These are phyloP conservation scores for Carlito syrichta DNA, from an alignment of 2,113 vertebrate genomes.

Conservation along the genomic window DNA sequence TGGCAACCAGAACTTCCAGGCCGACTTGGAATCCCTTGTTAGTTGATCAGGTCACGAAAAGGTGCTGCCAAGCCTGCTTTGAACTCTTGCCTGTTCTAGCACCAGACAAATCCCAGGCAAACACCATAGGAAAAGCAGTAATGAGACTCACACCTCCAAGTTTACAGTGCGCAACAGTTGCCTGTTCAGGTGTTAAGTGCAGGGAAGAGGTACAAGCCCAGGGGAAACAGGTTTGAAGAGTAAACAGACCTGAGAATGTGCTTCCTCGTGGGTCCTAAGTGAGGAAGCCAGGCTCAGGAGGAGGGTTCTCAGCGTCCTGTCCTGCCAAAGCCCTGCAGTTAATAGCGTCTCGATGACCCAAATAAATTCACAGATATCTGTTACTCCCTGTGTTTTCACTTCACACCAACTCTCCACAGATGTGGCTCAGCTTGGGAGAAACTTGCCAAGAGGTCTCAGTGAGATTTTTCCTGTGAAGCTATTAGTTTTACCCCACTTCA, in stretches of 20 bases:
- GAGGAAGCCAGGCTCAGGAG: neutral
- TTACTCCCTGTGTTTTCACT: conserved; percentile 48
- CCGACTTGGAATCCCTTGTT: conserved; percentile 35
- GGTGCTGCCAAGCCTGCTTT: conserved; percentile 28
- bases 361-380: conserved; percentile 54
- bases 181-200: conserved; percentile 33
- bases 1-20: conserved; percentile 1
- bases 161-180: neutral
- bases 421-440: neutral
- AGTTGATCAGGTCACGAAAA: conserved; percentile 57
- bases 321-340: neutral
- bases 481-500: conserved; percentile 30
- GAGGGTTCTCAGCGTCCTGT: neutral
- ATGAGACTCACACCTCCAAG: conserved; percentile 59
- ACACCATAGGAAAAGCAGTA: neutral
- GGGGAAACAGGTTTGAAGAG: neutral
- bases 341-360: conserved; percentile 47
- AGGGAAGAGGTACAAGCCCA: neutral
- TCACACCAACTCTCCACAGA: conserved; percentile 42
- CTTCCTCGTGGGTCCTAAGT: conserved; percentile 19
- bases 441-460: conserved; percentile 36
- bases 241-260: neutral
- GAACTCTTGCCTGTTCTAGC: conserved; percentile 10
- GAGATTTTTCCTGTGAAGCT: conserved; percentile 33
- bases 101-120: conserved; percentile 13